Base-by-base conservation (phyloP, 2,797 vertebrate genomes). In the Mallotus villosus region DNA sequence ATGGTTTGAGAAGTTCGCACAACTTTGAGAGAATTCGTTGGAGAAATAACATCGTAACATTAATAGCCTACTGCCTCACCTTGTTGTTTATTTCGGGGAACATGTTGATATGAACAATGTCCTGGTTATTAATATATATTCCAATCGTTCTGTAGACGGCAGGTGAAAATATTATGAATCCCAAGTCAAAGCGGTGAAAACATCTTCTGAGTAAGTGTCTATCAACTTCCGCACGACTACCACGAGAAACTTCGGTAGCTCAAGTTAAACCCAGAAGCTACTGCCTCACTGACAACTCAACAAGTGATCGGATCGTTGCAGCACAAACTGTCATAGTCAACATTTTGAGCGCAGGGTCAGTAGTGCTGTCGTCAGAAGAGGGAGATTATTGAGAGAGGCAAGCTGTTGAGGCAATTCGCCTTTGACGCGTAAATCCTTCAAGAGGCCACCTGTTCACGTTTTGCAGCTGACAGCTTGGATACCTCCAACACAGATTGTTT, bases 81-180 rank as follows among this genome's bases (percentile, higher is more conserved):
- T 93, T 93, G 84, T 86, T 93, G 71, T 93, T 94, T 60, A 94
- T 94, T 86, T 94, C 93, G 74, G 93, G 93, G 82, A 94, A 85
- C 93, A 94, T 94, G 77, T 62, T 86, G 81, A 32, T 61, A 24
- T 75, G 62, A 49, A 73, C 66, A 71, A 22, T 27, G 22, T 62
- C 64, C 67, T 49, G 25, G 46, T 55, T 22, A 6, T 41, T 22
- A 51, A 60, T 16, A 4, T 49, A 29, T 55, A 57, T 32, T 27
- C 22, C 64, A 51, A 66, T 19, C 19, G 32, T 37, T 12, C 37
- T 7, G 22, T 59, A 32, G 8, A 14, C 17, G 24, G 22, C 37
- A 37, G 14, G 68, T 71, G 63, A 37, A 57, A 60, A 51, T 6
- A 66, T 32, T 66, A 62, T 34, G 66, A 76, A 80, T 69, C 74